Percentiles rank a stretch among this genome's conserved stretches.
phyloP scores from a whole-genome alignment of 2,113 vertebrate genomes.

The Tiliqua scincoides region DNA sequence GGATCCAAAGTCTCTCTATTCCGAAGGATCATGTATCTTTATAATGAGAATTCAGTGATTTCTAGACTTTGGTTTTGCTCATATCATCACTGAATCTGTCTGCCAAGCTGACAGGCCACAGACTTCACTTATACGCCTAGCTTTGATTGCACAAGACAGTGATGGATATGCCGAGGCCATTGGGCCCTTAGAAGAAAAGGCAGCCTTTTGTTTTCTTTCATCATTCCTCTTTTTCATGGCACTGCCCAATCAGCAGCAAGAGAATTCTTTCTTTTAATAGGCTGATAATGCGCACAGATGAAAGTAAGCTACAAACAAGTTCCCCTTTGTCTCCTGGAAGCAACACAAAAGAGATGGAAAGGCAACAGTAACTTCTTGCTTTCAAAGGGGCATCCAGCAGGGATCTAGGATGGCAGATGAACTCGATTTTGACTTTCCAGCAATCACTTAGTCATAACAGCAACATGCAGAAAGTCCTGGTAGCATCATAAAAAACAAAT shows the following conservation, averaged over 20 bases:
- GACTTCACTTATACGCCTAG: slow-evolving; percentile 62
- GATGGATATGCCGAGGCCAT: slow-evolving; percentile 68
- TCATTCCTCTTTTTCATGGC: slow-evolving; percentile 58
- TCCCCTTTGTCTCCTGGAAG: slow-evolving; percentile 58
- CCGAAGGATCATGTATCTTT: slow-evolving; percentile 72
- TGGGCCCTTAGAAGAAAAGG: slow-evolving; percentile 46
- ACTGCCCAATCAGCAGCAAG: slow-evolving; percentile 49
- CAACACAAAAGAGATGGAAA: neutral
- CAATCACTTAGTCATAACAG: slow-evolving; percentile 35
- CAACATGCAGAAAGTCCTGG: neutral
- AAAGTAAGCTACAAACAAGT: slow-evolving; percentile 58
- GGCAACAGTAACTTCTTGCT: slow-evolving; percentile 41
- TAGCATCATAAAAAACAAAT: neutral
- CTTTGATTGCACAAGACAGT: slow-evolving; percentile 70
- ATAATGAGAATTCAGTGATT: slow-evolving; percentile 72
- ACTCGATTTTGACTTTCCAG: slow-evolving; percentile 25
- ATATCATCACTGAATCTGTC: slow-evolving; percentile 61
- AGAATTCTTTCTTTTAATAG: slow-evolving; percentile 55
- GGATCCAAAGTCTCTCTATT: slow-evolving; percentile 67
- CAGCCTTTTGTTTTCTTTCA: slow-evolving; percentile 65
- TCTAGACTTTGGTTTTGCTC: slow-evolving; percentile 64
- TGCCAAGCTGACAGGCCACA: slow-evolving; percentile 49
- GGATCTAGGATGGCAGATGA: slow-evolving; percentile 54
- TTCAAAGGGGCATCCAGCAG: slow-evolving; percentile 31
- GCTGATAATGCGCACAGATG: slow-evolving; percentile 57